Evolutionary conservation across 1,140 invertebrate genomes (phyloP).

Genomic region (Cheumatopsyche charites): DNA sequence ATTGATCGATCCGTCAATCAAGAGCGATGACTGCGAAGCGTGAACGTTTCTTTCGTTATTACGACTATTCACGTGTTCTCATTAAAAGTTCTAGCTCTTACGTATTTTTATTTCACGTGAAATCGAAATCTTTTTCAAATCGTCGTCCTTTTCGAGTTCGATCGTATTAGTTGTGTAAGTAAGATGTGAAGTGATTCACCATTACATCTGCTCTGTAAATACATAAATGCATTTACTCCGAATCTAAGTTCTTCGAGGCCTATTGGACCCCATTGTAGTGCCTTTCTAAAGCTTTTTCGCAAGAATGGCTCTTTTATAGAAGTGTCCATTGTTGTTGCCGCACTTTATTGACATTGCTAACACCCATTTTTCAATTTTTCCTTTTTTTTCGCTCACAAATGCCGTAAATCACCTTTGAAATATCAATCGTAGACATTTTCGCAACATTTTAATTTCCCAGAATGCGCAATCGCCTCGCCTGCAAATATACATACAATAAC

Average conservation of each 20-base stretch:
- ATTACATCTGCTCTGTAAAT: conserved; percentile 20
- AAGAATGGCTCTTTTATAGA: conserved; percentile 28
- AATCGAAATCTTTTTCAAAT: too few relatives aligned
- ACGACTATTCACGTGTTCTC: too few relatives aligned
- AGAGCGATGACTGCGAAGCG: not conserved
- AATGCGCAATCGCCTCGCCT: too few relatives aligned
- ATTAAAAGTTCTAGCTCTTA: too few relatives aligned
- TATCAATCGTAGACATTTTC: not conserved
- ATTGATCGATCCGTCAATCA: conserved; percentile 26
- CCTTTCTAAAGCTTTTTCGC: conserved; percentile 35
- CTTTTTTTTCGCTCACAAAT: conserved; percentile 6
- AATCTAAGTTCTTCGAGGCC: conserved; percentile 21
- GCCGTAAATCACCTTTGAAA: conserved; percentile 7
- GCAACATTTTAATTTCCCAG: too few relatives aligned
- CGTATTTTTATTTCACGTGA: too few relatives aligned
- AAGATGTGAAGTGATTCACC: conserved; percentile 12
- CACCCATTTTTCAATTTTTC: conserved; percentile 20
- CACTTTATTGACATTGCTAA: conserved; percentile 28
- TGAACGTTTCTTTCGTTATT: too few relatives aligned
- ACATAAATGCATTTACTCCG: conserved; percentile 21
- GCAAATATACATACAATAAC: too few relatives aligned
- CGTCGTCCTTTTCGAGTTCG: not conserved
- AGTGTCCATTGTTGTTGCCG: conserved; percentile 27
- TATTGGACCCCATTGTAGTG: conserved; percentile 21
- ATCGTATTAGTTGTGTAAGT: not conserved